Base-by-base conservation (phyloP, 2,797 vertebrate genomes). In the Selene dorsalis region DNA sequence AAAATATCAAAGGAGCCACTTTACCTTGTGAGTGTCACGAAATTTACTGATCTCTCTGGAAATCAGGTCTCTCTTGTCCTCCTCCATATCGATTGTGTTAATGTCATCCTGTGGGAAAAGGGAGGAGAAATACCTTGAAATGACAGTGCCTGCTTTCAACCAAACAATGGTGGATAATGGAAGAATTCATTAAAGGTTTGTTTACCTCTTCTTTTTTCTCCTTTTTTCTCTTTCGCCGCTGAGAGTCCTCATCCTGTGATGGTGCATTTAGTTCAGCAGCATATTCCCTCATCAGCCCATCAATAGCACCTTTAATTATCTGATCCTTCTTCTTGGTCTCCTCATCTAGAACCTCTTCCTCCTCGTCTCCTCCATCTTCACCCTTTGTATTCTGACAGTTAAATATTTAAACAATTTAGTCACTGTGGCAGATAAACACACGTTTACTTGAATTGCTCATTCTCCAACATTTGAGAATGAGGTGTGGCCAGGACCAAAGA, bases 11-110 rank as follows among this genome's bases (percentile, higher is more conserved):
- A 89, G 38, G 70, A 79, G 95, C 88, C 94, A 94, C 94, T 96
- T 96, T 99, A 99, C 98, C 98, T 99, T 99, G 95, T 99, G 98
- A 84, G 98, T 99, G 92, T 99, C 98, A 88, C 98, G 97, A 94
- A 99, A 99, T 97, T 99, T 99, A 97, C 97, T 99, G 95, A 99
- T 99, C 95, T 99, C 98, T 95, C 98, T 96, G 87, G 98, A 99
- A 96, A 99, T 99, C 94, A 99, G 95, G 95, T 99, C 98, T 95
- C 98, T 96, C 96, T 99, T 99, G 94, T 99, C 98, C 90, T 99
- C 98, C 92, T 99, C 98, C 95, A 99, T 98, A 94, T 99, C 98
- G 92, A 99, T 99, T 84, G 97, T 96, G 93, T 97, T 99, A 93
- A 99, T 97, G 94, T 99, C 98, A 87, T 99, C 97, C 97, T 99